phyloP scores from a whole-genome alignment of 2,113 vertebrate genomes.

The Phocoena sinus region DNA sequence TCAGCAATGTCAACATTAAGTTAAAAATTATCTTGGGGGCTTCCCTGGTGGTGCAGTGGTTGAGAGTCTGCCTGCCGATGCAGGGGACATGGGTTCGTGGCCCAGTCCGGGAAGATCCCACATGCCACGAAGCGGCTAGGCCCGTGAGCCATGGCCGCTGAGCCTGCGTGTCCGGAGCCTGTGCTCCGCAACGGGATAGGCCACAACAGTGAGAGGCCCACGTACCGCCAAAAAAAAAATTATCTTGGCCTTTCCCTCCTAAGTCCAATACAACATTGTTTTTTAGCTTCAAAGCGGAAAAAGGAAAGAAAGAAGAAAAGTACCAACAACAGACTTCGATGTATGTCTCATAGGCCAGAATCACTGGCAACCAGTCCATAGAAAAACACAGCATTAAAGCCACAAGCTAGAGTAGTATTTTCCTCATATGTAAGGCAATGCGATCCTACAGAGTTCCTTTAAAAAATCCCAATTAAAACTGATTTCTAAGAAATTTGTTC shows the following conservation, averaged over 20 bases:
- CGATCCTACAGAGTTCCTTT: not conserved
- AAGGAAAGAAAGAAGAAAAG: not conserved
- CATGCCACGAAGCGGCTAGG: accelerated
- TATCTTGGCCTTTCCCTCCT: not conserved
- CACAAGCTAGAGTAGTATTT: not conserved
- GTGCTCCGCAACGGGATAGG: too few relatives aligned
- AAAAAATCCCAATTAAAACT: not conserved
- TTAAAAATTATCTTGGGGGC: not conserved
- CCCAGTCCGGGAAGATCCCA: too few relatives aligned
- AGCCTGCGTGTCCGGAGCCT: too few relatives aligned
- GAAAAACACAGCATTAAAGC: not conserved
- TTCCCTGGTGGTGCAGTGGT: too few relatives aligned
- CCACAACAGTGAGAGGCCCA: too few relatives aligned
- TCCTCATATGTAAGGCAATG: not conserved
- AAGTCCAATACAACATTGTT: not conserved
- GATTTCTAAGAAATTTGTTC: not conserved
- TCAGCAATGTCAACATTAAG: not conserved
- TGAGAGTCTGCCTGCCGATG: too few relatives aligned
- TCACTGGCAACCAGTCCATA: not conserved
- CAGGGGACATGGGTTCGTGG: too few relatives aligned
- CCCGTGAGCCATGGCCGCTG: too few relatives aligned
- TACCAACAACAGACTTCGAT: not conserved
- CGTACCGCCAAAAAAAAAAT: not conserved
- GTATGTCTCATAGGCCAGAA: not conserved
- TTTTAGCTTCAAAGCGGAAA: not conserved